Evolutionary conservation across 2,797 vertebrate species (phyloP).

Genomic region (Galago senegalensis): DNA sequence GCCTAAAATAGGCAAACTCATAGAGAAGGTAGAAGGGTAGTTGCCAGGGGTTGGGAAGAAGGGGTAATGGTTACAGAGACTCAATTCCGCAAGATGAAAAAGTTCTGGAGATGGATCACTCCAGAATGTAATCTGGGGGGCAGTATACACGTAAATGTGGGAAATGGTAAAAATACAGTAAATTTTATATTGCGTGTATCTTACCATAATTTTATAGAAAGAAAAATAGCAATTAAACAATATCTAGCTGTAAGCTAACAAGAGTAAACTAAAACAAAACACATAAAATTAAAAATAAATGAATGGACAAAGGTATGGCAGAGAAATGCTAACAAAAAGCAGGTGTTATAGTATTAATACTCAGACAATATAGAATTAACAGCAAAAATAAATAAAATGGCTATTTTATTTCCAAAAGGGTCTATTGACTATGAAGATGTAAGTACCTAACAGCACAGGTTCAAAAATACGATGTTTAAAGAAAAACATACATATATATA

Average conservation of each 20-base stretch:
- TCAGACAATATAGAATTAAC: background rate
- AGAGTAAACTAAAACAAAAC: constrained; percentile 27
- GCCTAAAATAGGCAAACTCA: background rate
- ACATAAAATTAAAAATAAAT: constrained; percentile 5
- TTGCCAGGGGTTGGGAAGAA: background rate
- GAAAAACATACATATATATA: background rate
- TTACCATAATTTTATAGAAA: background rate
- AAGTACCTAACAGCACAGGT: background rate
- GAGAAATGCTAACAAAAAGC: background rate
- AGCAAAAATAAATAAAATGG: constrained; percentile 6
- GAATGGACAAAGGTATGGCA: constrained; percentile 9
- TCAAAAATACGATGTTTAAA: background rate
- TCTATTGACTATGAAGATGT: background rate
- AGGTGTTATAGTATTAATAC: background rate
- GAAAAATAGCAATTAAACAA: constrained; percentile 29
- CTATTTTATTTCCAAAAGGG: background rate
- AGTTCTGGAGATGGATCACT: background rate
- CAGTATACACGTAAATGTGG: background rate
- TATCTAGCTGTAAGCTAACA: constrained; percentile 19
- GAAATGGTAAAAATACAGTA: background rate
- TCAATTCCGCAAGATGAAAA: background rate
- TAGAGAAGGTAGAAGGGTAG: background rate
- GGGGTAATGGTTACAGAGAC: background rate
- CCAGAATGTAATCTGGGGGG: background rate
- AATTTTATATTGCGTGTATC: background rate